Evolutionary conservation across 2,797 vertebrate species (phyloP).

Genomic region (Coccyzus lansbergi): DNA sequence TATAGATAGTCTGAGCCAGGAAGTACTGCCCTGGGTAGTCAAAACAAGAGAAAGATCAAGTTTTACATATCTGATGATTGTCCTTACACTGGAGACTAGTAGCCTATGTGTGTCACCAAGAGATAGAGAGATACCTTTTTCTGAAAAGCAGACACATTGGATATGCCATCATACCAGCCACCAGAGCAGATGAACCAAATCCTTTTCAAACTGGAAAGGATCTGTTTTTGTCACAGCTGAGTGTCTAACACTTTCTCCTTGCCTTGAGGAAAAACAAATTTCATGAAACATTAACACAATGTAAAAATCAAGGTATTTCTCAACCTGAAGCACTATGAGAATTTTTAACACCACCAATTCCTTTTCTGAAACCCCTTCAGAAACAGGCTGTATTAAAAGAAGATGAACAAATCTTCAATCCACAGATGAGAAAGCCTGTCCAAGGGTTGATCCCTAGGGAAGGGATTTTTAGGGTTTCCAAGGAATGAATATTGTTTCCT

Average conservation of each 20-base stretch:
- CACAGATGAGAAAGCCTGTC: background rate
- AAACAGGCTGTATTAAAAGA: background rate
- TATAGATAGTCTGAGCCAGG: background rate
- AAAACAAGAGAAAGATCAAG: background rate
- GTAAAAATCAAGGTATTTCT: background rate
- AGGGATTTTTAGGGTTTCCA: background rate
- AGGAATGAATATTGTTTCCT: background rate
- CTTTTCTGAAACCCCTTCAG: background rate
- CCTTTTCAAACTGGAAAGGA: background rate
- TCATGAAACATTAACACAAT: background rate
- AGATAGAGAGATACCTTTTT: background rate
- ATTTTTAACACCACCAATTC: background rate
- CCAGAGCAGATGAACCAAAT: background rate
- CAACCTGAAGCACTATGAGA: background rate
- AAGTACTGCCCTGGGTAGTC: background rate
- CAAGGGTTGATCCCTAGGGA: background rate
- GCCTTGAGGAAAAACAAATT: background rate
- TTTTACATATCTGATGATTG: background rate
- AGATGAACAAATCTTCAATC: fast-evolving
- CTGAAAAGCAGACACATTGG: background rate
- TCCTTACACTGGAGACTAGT: background rate
- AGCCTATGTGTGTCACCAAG: background rate
- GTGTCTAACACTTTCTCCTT: background rate
- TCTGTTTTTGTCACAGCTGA: background rate
- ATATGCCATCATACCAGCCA: background rate